phyloP scores from a whole-genome alignment of 2,797 vertebrate species.

The Gymnocypris eckloni region DNA sequence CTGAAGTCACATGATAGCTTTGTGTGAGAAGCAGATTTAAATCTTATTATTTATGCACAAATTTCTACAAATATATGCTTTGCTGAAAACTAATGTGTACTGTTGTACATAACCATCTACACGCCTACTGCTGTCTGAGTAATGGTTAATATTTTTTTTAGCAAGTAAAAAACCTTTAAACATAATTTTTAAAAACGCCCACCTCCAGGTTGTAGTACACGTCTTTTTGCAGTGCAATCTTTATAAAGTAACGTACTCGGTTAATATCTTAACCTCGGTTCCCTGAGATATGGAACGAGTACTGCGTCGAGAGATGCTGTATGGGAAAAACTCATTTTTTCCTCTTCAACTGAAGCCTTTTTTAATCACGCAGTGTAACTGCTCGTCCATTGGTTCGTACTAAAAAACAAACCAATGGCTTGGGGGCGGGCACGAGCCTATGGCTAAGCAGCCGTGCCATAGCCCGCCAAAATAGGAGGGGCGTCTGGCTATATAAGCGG shows the following conservation, averaged over 20 bases:
- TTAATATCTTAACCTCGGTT: too few relatives aligned
- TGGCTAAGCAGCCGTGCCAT: too few relatives aligned
- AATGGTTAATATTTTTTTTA: not conserved
- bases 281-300: too few relatives aligned
- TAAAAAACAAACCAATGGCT: too few relatives aligned
- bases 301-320: too few relatives aligned
- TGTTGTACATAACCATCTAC: not conserved
- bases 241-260: not conserved
- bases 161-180: not conserved
- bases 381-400: too few relatives aligned
- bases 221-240: not conserved
- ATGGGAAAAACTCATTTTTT: too few relatives aligned
- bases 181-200: not conserved
- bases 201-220: not conserved
- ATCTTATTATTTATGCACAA: not conserved
- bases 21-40: not conserved
- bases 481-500: too few relatives aligned
- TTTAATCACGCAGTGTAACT: too few relatives aligned
- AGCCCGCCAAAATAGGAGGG: too few relatives aligned
- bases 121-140: not conserved
- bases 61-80: not conserved
- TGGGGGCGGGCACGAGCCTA: too few relatives aligned
- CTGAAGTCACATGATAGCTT: not conserved
- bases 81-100: not conserved
- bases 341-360: too few relatives aligned